Percentiles rank a stretch among this genome's conserved stretches.
phyloP scores from a whole-genome alignment of 2,797 vertebrate genomes.

The Propithecus perrieri region DNA sequence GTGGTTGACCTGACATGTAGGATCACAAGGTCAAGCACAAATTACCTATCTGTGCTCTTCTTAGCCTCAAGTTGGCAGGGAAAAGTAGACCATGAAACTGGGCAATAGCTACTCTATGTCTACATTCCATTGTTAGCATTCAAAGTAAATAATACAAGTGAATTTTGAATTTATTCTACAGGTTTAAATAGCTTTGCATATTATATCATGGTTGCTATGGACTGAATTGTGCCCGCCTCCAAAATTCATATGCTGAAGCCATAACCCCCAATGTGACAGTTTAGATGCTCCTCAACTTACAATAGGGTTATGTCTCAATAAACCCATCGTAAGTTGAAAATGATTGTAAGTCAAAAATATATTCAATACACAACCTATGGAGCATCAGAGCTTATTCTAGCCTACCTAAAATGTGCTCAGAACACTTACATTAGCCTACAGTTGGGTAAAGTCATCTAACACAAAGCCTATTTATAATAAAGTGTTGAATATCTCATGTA shows the following conservation, averaged over 20 bases:
- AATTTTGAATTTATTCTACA: background rate
- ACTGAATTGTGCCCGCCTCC: background rate
- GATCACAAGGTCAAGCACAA: background rate
- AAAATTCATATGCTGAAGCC: conserved; percentile 19
- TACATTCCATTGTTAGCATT: background rate
- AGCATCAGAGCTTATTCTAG: background rate
- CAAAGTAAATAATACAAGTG: conserved; percentile 13
- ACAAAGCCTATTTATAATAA: background rate
- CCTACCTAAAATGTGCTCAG: background rate
- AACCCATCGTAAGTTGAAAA: background rate
- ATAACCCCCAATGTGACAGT: background rate
- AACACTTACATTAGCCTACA: background rate
- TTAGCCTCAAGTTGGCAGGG: background rate
- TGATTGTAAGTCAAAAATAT: background rate
- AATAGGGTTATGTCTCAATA: background rate
- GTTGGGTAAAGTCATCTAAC: background rate
- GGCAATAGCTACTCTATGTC: background rate
- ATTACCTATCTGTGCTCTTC: background rate
- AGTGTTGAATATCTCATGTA: background rate
- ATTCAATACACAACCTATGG: background rate
- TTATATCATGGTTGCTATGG: conserved; percentile 2
- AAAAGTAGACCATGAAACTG: background rate
- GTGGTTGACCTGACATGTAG: background rate
- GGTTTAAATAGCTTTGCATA: background rate
- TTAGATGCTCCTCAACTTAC: background rate